Conservation (phyloP, 1,140 invertebrate genomes). For the Penaeus vannamei region DNA sequence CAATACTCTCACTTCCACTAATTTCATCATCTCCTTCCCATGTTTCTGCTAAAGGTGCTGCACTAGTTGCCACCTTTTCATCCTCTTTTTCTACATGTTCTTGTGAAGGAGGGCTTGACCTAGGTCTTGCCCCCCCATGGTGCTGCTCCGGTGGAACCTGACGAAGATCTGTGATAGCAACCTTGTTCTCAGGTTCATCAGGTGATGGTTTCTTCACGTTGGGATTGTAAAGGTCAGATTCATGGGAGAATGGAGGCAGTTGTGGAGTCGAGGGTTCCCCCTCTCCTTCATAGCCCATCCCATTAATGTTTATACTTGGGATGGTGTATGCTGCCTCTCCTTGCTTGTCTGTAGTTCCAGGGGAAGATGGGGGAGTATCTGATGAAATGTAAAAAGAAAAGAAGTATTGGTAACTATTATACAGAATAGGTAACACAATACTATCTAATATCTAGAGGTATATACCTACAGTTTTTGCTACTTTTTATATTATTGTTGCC, state of each 20-base stretch:
- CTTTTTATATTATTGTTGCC: no score
- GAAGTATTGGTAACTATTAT: not conserved
- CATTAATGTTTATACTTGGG: conserved; percentile 66
- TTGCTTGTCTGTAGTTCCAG: conserved; percentile 46
- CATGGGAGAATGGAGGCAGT: conserved; percentile 44
- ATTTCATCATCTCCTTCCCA: conserved; percentile 51
- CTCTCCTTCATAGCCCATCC: conserved; percentile 54
- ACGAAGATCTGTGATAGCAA: conserved; percentile 60
- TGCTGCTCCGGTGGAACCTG: conserved; percentile 36
- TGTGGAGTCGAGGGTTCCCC: conserved; percentile 39
- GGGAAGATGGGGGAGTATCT: conserved; percentile 48
- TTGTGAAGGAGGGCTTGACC: conserved; percentile 27
- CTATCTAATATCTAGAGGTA: not conserved
- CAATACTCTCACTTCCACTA: conserved; percentile 51
- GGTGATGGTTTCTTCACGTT: conserved; percentile 65
- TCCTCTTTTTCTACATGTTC: not conserved
- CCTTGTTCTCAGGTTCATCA: conserved; percentile 65
- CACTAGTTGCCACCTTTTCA: conserved; percentile 3
- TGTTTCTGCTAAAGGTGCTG: conserved; percentile 48
- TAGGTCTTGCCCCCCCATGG: conserved; percentile 38
- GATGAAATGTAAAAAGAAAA: not conserved
- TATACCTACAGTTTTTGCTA: no score
- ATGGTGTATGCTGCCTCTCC: conserved; percentile 52
- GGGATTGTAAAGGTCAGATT: conserved; percentile 54
- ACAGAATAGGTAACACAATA: not conserved